Evolutionary conservation across 2,797 vertebrate genomes (phyloP), one percentile per base, ranked within the genome.

Genomic region (Capromys pilorides): DNA sequence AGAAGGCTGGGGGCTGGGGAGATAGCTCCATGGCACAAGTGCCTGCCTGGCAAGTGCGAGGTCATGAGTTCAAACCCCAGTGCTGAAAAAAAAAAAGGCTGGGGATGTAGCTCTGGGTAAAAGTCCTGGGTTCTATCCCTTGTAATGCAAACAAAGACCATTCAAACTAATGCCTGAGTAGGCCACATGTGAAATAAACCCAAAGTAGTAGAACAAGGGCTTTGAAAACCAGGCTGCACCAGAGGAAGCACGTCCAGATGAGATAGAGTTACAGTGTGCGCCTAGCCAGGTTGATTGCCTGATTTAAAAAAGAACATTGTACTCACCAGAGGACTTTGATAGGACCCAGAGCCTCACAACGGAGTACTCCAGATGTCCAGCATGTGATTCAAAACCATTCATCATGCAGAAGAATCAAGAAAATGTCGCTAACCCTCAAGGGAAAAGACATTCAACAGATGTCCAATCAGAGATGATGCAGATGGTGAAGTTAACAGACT

Each of bases 361-460:
- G 7, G 78, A 84, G 62, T 51, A 79, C 64, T 91, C 78, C 86
- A 93, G 86, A 93, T 93, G 86, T 85, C 80, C 84, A 86, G 61
- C 66, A 88, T 57, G 87, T 45, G 78, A 93, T 79, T 82, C 81
- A 94, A 92, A 95, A 83, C 86, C 86, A 79, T 39, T 82, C 49
- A n/a, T 69, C 62, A 84, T 87, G 88, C 39, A 39, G 82, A 88
- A 94, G 80, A 88, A 93, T 67, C 57, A 86, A 91, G 69, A 84
- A 96, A 96, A 91, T 57, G 59, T 94, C 57, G 82, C 36, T 93
- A 83, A 95, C 85, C 88, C 64, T 54, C 81, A 77, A 94, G 28
- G 62, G 41, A 90, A 95, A 95, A 86, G 57, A 91, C 22, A 36
- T 75, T 94, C 90, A 95, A 41, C 59, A 91, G 85, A 93, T 86